Evolutionary conservation across 2,888 invertebrate species (phyloP).

Genomic region (Polyommatus iphigenia): DNA sequence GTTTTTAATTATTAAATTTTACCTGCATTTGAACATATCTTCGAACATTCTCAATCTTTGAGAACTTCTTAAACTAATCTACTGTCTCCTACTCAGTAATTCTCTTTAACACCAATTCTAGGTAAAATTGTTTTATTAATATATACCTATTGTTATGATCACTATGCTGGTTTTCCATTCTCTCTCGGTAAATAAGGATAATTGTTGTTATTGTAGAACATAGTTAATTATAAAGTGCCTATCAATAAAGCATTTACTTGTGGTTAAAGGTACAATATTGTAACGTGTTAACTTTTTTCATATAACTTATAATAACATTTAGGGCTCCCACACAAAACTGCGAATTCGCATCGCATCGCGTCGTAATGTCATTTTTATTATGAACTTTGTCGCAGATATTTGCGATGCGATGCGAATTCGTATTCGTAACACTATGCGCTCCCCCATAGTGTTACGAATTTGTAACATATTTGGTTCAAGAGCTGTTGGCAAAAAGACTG

Average conservation of each 20-base stretch:
- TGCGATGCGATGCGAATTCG: no score
- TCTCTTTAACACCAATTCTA: background rate
- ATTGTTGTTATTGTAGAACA: conserved; percentile 5
- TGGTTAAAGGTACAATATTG: conserved; percentile 1
- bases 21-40: background rate
- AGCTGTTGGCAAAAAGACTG: background rate
- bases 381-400: no score
- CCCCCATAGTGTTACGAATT: background rate
- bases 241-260: conserved; percentile 3
- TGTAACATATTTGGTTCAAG: background rate
- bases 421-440: no score
- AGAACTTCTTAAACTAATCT: background rate
- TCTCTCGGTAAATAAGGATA: conserved; percentile 12
- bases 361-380: no score
- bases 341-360: no score
- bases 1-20: background rate
- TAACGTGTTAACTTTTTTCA: background rate
- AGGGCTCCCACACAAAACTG: no score
- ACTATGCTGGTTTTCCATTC: background rate
- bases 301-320: background rate
- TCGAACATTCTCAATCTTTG: background rate
- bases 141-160: background rate
- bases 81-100: background rate
- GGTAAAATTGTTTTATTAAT: background rate
- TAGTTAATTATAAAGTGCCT: conserved; percentile 7